Percentiles rank a stretch among this genome's conserved stretches.
These are phyloP conservation scores for Galerucella nymphaeae DNA, from an alignment of 2,888 invertebrate genomes.

Conservation along the genomic window DNA sequence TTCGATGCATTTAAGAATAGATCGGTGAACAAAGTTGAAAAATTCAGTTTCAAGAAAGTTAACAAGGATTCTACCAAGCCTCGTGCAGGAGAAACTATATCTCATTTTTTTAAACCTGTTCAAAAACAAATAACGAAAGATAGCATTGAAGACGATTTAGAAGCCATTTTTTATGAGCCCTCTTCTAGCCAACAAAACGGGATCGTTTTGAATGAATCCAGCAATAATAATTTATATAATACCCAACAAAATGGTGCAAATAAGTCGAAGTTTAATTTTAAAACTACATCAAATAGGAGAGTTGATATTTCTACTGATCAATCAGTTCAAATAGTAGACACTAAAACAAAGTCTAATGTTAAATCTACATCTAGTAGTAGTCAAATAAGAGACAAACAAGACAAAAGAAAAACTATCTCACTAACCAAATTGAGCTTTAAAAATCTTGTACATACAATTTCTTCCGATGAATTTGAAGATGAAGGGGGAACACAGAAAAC, in stretches of 20 bases:
- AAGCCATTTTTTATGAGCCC: slow-evolving; percentile 17
- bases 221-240: background rate
- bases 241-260: background rate
- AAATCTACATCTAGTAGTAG: background rate
- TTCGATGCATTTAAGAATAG: slow-evolving; percentile 46
- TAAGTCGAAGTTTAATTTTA: slow-evolving; percentile 23
- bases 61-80: slow-evolving; percentile 20
- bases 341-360: background rate
- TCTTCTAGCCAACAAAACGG: background rate
- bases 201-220: slow-evolving; percentile 4
- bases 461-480: slow-evolving; percentile 5
- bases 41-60: slow-evolving; percentile 50
- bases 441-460: background rate
- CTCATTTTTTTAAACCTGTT: slow-evolving; percentile 31
- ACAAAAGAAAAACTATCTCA: background rate
- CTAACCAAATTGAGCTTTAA: background rate
- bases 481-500: slow-evolving; percentile 9
- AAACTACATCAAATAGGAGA: background rate
- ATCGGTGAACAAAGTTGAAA: slow-evolving; percentile 43
- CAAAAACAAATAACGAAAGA: background rate
- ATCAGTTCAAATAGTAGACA: background rate
- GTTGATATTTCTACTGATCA: background rate
- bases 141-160: slow-evolving; percentile 19
- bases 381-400: background rate
- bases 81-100: slow-evolving; percentile 16